Percentiles rank a stretch among this genome's conserved stretches.
Evolutionary conservation across 1,140 invertebrate species (phyloP).

Genomic region (Psilanteris sp.): DNA sequence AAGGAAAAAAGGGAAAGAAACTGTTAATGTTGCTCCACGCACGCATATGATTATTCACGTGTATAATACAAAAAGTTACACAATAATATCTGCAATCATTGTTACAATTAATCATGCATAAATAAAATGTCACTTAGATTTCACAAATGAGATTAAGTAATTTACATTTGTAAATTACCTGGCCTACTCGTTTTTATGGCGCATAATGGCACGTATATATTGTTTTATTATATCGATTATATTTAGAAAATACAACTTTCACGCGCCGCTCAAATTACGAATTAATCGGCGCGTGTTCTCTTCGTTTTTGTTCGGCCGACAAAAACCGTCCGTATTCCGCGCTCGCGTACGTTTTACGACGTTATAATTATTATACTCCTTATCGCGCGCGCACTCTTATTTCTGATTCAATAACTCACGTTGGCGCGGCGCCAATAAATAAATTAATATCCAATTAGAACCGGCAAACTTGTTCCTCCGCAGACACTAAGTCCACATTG

Average conservation of each 20-base stretch:
- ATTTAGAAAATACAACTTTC: conserved; percentile 19
- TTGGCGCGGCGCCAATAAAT: no score
- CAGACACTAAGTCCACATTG: no score
- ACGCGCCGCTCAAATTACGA: conserved; percentile 17
- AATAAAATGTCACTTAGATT: conserved; percentile 20
- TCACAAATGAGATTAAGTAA: conserved; percentile 34
- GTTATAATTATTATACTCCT: no score
- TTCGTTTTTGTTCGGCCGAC: no score
- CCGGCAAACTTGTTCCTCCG: no score
- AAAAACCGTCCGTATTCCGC: no score
- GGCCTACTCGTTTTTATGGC: conserved; percentile 1
- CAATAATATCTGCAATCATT: conserved; percentile 17
- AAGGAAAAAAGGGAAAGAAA: no score
- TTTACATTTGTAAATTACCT: conserved; percentile 31
- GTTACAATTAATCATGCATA: conserved; percentile 28
- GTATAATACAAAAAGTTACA: conserved; percentile 7
- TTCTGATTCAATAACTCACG: no score
- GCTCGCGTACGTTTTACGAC: no score
- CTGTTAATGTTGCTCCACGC: not conserved
- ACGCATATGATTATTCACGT: not conserved
- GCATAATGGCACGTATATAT: not conserved
- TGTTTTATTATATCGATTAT: not conserved
- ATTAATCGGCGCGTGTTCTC: no score
- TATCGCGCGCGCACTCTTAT: no score
- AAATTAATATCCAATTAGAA: no score